Conservation (phyloP, 2,888 invertebrate genomes). For the Patella pellucida region DNA sequence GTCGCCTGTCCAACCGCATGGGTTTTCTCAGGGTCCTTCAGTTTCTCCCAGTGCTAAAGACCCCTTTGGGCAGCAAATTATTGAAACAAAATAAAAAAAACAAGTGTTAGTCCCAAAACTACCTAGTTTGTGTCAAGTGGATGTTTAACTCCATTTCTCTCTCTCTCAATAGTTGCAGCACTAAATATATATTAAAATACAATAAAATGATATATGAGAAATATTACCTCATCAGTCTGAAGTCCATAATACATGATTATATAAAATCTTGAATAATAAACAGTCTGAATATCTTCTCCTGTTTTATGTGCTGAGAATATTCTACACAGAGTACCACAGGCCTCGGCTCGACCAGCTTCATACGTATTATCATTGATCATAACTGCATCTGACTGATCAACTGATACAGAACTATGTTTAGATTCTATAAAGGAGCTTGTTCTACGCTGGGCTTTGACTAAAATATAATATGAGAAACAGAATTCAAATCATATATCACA, state of each 20-base stretch:
- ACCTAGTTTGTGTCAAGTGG: too few relatives aligned
- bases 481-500: background rate
- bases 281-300: conserved; percentile 91
- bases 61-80: too few relatives aligned
- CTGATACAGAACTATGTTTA: conserved; percentile 57
- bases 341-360: conserved; percentile 87
- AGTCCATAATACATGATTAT: conserved; percentile 91
- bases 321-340: conserved; percentile 93
- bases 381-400: conserved; percentile 49
- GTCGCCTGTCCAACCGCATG: too few relatives aligned
- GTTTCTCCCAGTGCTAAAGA: too few relatives aligned
- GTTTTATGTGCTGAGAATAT: conserved; percentile 97
- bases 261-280: conserved; percentile 93
- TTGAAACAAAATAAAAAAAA: too few relatives aligned
- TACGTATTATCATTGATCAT: conserved; percentile 56
- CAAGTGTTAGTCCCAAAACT: too few relatives aligned
- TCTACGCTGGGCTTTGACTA: conserved; percentile 49
- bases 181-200: background rate
- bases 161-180: background rate
- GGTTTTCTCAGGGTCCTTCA: too few relatives aligned
- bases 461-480: background rate
- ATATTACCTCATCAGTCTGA: conserved; percentile 73
- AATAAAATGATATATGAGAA: background rate
- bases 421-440: conserved; percentile 65
- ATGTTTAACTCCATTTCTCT: too few relatives aligned